Conservation (phyloP, 2,113 vertebrate genomes). For the Ptychochromis oligacanthus region DNA sequence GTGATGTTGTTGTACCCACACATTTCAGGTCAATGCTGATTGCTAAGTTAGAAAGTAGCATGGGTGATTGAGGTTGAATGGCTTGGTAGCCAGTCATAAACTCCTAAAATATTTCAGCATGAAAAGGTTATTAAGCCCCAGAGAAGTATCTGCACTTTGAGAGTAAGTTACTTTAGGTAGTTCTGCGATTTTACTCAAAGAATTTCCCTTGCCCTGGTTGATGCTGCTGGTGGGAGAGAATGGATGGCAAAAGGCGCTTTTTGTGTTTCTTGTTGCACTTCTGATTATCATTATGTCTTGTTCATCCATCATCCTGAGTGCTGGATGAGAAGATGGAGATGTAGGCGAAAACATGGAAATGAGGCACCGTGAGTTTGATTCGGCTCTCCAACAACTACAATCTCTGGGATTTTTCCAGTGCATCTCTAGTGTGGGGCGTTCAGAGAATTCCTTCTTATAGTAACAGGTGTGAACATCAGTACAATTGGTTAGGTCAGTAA, state of each 20-base stretch:
- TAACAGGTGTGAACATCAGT: not conserved
- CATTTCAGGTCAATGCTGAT: slow-evolving; percentile 13
- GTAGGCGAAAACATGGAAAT: slow-evolving; percentile 64
- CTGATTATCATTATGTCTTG: slow-evolving; percentile 34
- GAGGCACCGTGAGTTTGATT: slow-evolving; percentile 81
- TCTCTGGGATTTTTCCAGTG: slow-evolving; percentile 48
- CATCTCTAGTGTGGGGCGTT: not conserved
- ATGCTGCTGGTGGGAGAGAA: slow-evolving; percentile 79
- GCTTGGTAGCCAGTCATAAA: slow-evolving; percentile 11
- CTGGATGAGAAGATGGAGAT: slow-evolving; percentile 81
- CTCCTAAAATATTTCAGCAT: slow-evolving; percentile 13
- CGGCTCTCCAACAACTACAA: slow-evolving; percentile 79
- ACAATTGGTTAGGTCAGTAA: slow-evolving; percentile 34
- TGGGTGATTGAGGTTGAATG: slow-evolving; percentile 28
- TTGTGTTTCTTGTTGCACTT: slow-evolving; percentile 60
- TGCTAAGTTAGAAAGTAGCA: not conserved
- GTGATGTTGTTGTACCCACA: not conserved
- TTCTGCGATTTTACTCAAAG: slow-evolving; percentile 15
- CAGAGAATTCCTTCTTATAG: slow-evolving; percentile 24
- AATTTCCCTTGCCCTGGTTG: slow-evolving; percentile 20
- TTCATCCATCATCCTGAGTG: slow-evolving; percentile 61
- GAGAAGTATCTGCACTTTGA: slow-evolving; percentile 25
- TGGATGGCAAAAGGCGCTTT: slow-evolving; percentile 83
- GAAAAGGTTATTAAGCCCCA: slow-evolving; percentile 19
- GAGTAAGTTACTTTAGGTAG: slow-evolving; percentile 20